Evolutionary conservation across 2,797 vertebrate species (phyloP).

Genomic region (Intellagama lesueurii): DNA sequence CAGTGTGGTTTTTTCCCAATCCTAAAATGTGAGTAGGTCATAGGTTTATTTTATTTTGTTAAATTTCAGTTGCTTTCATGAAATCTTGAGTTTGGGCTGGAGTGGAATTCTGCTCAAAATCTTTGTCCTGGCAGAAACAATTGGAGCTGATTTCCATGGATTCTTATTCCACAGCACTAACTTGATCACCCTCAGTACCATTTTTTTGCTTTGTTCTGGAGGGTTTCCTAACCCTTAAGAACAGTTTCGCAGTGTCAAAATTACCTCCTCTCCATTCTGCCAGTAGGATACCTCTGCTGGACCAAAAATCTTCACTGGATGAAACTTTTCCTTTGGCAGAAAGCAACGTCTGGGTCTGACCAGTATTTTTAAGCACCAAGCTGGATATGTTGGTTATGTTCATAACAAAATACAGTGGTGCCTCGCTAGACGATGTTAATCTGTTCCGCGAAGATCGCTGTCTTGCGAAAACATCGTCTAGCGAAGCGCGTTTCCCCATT

Average conservation of each 20-base stretch:
- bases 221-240: neutral
- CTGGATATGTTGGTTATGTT: neutral
- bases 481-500: no score
- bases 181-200: neutral
- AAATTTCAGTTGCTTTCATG: neutral
- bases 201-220: neutral
- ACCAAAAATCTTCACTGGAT: neutral
- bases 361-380: neutral
- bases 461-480: no score
- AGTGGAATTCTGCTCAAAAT: neutral
- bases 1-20: constrained; percentile 2
- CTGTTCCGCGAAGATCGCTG: no score
- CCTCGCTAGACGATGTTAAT: no score
- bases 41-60: neutral
- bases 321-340: neutral
- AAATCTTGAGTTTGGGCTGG: neutral
- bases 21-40: neutral
- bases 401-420: no score
- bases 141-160: no score
- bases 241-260: neutral
- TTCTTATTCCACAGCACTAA: neutral
- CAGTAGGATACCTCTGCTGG: neutral
- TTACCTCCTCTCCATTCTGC: neutral
- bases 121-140: neutral
- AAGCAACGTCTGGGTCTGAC: neutral